Conservation (phyloP, 2,797 vertebrate species). For the Karalla daura region DNA sequence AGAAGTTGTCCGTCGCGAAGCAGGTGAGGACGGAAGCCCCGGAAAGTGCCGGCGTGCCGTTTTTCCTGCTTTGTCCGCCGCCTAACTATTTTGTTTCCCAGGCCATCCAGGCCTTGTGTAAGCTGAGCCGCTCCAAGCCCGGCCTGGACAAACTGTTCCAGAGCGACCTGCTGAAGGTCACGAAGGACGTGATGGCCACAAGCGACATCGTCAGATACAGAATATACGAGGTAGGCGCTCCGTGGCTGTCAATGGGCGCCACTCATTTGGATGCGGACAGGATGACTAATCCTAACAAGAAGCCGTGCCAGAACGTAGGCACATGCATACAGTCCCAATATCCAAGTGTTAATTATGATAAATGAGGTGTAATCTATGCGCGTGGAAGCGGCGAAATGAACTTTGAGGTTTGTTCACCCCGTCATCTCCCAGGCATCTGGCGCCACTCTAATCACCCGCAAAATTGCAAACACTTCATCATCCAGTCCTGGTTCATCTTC, state of each 20-base stretch:
- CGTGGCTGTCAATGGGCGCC: background rate
- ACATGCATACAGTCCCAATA: background rate
- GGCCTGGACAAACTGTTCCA: constrained; percentile 91
- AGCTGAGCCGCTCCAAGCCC: constrained; percentile 85
- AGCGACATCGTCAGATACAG: constrained; percentile 92
- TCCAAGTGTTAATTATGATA: background rate
- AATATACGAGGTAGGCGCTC: constrained; percentile 90
- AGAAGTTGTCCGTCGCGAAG: constrained; percentile 92
- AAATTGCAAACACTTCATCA: background rate
- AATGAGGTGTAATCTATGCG: background rate
- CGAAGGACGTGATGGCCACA: constrained; percentile 90
- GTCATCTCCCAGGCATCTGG: background rate
- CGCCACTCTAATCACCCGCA: background rate
- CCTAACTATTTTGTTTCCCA: too few relatives aligned
- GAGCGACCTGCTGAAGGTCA: constrained; percentile 85
- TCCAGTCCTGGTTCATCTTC: background rate
- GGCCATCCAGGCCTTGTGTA: constrained; percentile 90
- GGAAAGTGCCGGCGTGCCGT: too few relatives aligned
- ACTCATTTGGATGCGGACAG: background rate
- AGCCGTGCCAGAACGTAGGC: constrained; percentile 5
- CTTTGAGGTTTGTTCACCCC: background rate
- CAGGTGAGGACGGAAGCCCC: constrained; percentile 78
- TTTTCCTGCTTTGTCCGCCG: too few relatives aligned
- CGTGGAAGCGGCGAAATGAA: background rate
- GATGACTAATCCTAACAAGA: constrained; percentile 3